Base-by-base conservation (phyloP, 1,140 invertebrate genomes). In the Micrasema longulum region DNA sequence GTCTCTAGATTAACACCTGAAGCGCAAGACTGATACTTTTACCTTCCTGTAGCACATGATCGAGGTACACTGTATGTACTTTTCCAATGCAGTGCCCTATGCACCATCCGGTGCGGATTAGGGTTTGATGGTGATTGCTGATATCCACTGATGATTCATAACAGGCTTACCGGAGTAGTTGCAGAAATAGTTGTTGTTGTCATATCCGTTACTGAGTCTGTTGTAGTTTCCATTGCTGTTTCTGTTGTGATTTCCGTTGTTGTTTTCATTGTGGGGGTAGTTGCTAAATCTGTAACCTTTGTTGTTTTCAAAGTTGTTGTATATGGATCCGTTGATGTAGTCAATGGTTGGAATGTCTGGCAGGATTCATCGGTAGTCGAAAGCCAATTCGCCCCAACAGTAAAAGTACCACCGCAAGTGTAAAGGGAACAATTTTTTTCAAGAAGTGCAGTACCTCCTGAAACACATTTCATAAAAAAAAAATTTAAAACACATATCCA, bases 331-430 rank as follows among this genome's bases (percentile, higher is more conserved):
- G 22, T n/a, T 57, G 26, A 35, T 2, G 23, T 14, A 2, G 53
- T 12, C n/a, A 23, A 52, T 57, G 18, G 26, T 57, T 26, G 26
- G 12, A 1, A 16, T 62, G 12, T 31, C 26, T 31, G 26, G 22
- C 55, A 60, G 26, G 14, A 14, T 16, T 23, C 11, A 18, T 38
- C 20, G 5, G 11, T 5, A 5, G 55, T 60, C n/a, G 20, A 10
- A 2, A 47, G 9, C 60, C 60, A 63, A 26, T 63, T 11, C 9
- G 60, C 60, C 14, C 60, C 60, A 11, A 47, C 23, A 16, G 45
- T 63, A 20, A 63, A 63, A 26, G 43, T 63, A 26, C 60, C 60
- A 7, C 20, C 60, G 18, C 60, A 63, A 14, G 14, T 20, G 3
- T 9, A 20, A 20, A 48, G 9, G 45, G 14, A 48, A 6, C 14